A percentile compares a stretch with the other conserved stretches of the same genome.
These are phyloP conservation scores for Altica lythri DNA, from an alignment of 2,888 invertebrate species.

Conservation along the genomic window DNA sequence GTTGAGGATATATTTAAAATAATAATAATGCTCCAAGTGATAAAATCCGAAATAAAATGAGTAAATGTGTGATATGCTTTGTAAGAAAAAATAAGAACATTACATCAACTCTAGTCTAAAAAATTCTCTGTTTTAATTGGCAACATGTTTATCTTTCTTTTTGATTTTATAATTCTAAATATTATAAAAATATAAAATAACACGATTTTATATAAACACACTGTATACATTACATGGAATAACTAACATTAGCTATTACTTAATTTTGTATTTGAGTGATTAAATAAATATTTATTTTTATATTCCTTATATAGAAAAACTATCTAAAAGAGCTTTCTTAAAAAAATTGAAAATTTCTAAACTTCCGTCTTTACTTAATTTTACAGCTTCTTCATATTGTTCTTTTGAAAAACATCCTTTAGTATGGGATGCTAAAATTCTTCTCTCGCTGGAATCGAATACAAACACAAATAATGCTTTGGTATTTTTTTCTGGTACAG, in stretches of 20 bases:
- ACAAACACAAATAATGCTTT: constrained; percentile 73
- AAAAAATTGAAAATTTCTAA: constrained; percentile 75
- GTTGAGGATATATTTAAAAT: too few relatives aligned
- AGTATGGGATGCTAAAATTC: constrained; percentile 68
- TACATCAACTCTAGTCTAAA: too few relatives aligned
- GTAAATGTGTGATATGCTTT: too few relatives aligned
- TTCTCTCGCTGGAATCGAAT: constrained; percentile 69
- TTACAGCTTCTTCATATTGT: constrained; percentile 70
- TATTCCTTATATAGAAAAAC: constrained; percentile 3
- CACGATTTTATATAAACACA: too few relatives aligned
- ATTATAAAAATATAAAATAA: too few relatives aligned
- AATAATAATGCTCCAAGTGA: too few relatives aligned
- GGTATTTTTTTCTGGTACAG: constrained; percentile 58
- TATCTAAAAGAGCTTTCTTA: constrained; percentile 57
- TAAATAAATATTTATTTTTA: constrained; percentile 10
- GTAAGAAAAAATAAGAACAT: too few relatives aligned
- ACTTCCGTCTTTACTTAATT: constrained; percentile 69
- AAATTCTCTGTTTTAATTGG: too few relatives aligned
- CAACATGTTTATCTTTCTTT: too few relatives aligned
- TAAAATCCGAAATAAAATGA: too few relatives aligned
- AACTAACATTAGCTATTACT: constrained; percentile 1
- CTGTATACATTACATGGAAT: not conserved
- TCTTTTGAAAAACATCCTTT: constrained; percentile 70
- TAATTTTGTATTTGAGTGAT: constrained; percentile 10
- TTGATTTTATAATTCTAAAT: too few relatives aligned